phyloP scores from a whole-genome alignment of 1,140 invertebrate genomes.

The Macrocentrus cingulum region DNA sequence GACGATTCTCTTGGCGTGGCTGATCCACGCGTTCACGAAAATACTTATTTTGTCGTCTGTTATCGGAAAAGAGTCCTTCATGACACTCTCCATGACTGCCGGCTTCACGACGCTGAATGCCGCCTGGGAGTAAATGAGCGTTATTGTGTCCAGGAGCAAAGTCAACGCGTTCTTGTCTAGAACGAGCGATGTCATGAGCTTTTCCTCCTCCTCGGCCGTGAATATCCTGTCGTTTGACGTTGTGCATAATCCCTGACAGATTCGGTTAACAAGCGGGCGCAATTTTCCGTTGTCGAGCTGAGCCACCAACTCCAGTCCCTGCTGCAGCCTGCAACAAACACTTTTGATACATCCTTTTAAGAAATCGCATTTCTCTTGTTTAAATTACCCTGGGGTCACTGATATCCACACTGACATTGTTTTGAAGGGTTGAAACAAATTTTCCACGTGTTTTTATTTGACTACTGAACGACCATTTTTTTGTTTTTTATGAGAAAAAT shows the following conservation, averaged over 20 bases:
- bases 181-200: constrained; percentile 44
- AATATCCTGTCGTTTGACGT: constrained; percentile 38
- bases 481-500: too few relatives aligned
- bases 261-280: constrained; percentile 43
- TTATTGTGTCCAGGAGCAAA: constrained; percentile 42
- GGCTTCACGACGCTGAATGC: constrained; percentile 43
- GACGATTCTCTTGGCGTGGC: constrained; percentile 45
- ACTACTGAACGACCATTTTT: too few relatives aligned
- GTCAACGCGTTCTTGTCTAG: constrained; percentile 41
- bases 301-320: constrained; percentile 39
- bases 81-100: constrained; percentile 35
- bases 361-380: neutral
- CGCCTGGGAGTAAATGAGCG: constrained; percentile 43
- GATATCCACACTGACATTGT: neutral
- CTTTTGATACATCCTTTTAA: neutral
- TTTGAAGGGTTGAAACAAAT: too few relatives aligned
- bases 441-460: too few relatives aligned
- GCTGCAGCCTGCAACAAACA: constrained; percentile 32
- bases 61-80: constrained; percentile 42
- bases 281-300: constrained; percentile 49
- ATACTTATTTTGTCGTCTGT: constrained; percentile 42
- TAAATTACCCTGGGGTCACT: neutral
- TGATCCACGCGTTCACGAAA: constrained; percentile 45
- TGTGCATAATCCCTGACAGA: constrained; percentile 43
- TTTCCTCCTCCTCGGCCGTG: constrained; percentile 47